phyloP scores from a whole-genome alignment of 92 coral and sea anemone species.

The Palythoa grandis region DNA sequence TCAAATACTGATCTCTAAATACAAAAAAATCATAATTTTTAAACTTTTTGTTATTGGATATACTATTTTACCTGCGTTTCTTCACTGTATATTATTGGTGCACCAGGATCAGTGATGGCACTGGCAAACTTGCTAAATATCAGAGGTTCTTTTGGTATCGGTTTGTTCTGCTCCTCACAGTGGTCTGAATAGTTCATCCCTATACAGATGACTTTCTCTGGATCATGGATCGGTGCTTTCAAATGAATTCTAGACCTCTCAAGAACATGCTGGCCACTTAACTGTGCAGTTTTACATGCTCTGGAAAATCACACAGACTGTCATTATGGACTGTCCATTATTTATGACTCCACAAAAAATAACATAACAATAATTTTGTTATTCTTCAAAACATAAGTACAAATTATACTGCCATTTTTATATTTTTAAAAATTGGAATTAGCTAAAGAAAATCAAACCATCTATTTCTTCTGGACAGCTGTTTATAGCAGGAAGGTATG shows the following conservation, averaged over 20 bases:
- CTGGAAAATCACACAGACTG: not conserved
- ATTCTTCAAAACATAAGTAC: no score
- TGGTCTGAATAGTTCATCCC: slow-evolving; percentile 98
- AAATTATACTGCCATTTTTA: no score
- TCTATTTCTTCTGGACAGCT: no score
- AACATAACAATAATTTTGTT: no score
- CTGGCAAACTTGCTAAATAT: slow-evolving; percentile 92
- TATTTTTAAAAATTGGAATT: no score
- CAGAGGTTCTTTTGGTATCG: slow-evolving; percentile 88
- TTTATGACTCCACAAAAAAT: no score
- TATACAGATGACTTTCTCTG: slow-evolving; percentile 86
- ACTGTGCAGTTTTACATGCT: slow-evolving; percentile 10
- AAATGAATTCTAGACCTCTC: slow-evolving; percentile 77
- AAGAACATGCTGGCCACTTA: slow-evolving; percentile 77
- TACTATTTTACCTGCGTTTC: slow-evolving; percentile 66
- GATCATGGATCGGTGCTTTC: slow-evolving; percentile 95
- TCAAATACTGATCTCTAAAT: no score
- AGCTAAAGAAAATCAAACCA: no score
- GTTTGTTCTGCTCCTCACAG: slow-evolving; percentile 88
- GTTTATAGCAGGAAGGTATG: no score
- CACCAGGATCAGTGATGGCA: slow-evolving; percentile 86
- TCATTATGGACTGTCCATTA: not conserved
- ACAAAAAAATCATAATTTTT: no score
- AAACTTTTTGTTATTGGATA: no score
- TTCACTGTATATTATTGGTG: slow-evolving; percentile 73